Conservation (phyloP, 37 sponge, comb jelly and placozoan species). For the Geodia barretti region DNA sequence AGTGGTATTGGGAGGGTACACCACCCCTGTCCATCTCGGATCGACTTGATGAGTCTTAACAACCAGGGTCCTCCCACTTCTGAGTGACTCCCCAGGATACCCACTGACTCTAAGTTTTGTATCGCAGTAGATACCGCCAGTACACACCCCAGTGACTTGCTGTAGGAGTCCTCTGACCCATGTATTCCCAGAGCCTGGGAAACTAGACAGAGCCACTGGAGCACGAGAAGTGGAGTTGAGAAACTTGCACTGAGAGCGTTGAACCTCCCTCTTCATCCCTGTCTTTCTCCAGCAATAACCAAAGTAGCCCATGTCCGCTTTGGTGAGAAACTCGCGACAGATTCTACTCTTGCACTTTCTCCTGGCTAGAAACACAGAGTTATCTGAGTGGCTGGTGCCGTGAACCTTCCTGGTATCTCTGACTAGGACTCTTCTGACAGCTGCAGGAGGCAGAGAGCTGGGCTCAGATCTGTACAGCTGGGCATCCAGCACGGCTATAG, state of each 20-base stretch:
- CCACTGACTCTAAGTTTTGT: not conserved
- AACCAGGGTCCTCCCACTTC: constrained; percentile 24
- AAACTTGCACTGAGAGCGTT: constrained; percentile 7
- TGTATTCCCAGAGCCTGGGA: constrained; percentile 47
- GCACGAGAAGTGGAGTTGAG: not conserved
- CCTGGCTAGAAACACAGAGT: not conserved
- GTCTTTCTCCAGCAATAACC: constrained; percentile 12
- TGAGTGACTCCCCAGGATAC: constrained; percentile 23
- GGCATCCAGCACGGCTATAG: not conserved
- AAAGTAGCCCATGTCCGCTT: constrained; percentile 5
- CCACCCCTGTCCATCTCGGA: constrained; percentile 7
- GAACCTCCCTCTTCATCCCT: not conserved
- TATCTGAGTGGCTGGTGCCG: not conserved
- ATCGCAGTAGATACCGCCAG: constrained; percentile 43
- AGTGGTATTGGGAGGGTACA: not conserved
- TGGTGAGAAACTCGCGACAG: constrained; percentile 23
- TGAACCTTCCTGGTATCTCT: not conserved
- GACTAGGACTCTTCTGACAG: not conserved
- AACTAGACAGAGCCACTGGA: constrained; percentile 27
- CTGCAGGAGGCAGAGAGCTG: too few species aligned
- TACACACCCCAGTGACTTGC: constrained; percentile 45
- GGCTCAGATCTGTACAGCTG: not conserved
- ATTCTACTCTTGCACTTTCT: constrained; percentile 2
- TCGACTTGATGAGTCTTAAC: constrained; percentile 36
- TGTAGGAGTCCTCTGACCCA: constrained; percentile 41